Base-by-base conservation (phyloP, 1,140 invertebrate species). In the Coelopa frigida region DNA sequence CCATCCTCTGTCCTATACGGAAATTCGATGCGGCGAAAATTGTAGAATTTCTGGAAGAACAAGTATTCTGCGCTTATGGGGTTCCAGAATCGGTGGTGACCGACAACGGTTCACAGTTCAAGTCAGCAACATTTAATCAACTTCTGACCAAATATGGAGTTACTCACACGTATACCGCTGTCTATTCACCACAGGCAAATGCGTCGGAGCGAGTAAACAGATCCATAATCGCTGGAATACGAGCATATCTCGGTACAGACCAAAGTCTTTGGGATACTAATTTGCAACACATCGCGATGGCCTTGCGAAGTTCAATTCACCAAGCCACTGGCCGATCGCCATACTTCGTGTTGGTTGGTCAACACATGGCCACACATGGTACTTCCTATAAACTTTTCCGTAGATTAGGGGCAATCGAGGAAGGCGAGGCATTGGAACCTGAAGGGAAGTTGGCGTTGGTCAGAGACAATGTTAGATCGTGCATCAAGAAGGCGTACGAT, bases 151-250 rank as follows among this genome's bases (percentile, higher is more conserved):
- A 21, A 39, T 32, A 21, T 18, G 46, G 37, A 10, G 20, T 47
- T 17, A 46, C 23, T 21, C 46, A 40, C 26, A 24, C 23, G 17
- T 15, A 14, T 3, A 40, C 46, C 6, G 33, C 44, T 4, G 22
- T 46, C 6, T 39, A 46, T 27, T 46, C 37, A 4, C 44, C 22
- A 5, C 36, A 47, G 20, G 11, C 24, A 5, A 47, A 40, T 41
- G 36, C 36, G 4, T 47, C 36, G 5, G 24, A 47, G 27, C 36
- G 46, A 10, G 46, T 47, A n/a, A 47, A 47, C 26, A 10, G 46
- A 8, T 40, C 36, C 14, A 22, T 48, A 20, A 35, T 33, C 4
- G 38, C 26, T 11, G 39, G 29, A 7, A 33, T 48, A 5, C 23
- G 29, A 21, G 8, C 39, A 4, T 42, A 42, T 36, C 4, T 48